phyloP scores from a whole-genome alignment of 2,113 vertebrate genomes.

The Nothoprocta perdicaria region DNA sequence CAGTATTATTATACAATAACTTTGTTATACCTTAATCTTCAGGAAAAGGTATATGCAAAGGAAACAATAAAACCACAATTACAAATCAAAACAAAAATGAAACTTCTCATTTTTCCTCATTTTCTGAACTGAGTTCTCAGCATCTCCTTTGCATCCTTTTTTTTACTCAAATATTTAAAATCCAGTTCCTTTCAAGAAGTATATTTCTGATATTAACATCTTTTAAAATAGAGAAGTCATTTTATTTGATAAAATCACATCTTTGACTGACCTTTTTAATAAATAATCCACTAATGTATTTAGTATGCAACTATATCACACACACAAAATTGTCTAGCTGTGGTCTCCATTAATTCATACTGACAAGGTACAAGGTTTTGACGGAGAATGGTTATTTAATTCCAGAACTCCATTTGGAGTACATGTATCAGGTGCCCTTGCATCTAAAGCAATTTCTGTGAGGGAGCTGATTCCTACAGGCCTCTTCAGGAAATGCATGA shows the following conservation, averaged over 20 bases:
- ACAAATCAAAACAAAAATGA: background rate
- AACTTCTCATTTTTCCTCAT: background rate
- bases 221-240: background rate
- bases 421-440: background rate
- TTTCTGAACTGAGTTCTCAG: background rate
- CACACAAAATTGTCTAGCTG: background rate
- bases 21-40: background rate
- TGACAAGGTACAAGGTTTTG: background rate
- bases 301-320: background rate
- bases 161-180: background rate
- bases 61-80: background rate
- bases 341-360: background rate
- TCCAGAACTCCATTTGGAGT: background rate
- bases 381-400: background rate
- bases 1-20: background rate
- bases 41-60: background rate
- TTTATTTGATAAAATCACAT: background rate
- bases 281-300: background rate
- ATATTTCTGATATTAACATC: background rate
- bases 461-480: background rate
- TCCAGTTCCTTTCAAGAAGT: background rate
- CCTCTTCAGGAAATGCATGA: background rate
- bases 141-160: background rate
- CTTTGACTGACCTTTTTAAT: background rate
- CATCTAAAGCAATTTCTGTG: background rate